Evolutionary conservation across 2,113 vertebrate genomes (phyloP), one percentile per base, ranked within the genome.

Genomic region (Thalassoma bifasciatum): DNA sequence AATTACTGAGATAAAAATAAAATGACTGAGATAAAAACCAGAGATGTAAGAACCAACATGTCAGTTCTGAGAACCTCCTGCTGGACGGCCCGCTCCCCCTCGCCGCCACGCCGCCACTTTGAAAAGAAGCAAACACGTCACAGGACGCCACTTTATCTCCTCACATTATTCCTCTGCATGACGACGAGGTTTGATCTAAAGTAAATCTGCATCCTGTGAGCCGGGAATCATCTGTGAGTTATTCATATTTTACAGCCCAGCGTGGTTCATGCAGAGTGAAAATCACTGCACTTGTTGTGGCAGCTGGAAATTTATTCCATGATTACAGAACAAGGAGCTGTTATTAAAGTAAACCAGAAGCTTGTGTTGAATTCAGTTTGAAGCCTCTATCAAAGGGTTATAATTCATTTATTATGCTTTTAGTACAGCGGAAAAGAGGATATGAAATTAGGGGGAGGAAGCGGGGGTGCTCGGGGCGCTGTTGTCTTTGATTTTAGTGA

Each of bases 361-460:
- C 75, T 60, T 54, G 66, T 54, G 56, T 62, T 76, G 49, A 72
- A 90, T 88, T 88, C 65, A 53, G 71, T 86, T 86, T 90, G 85
- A 89, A 89, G 85, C 60, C 13, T 21, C 53, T 75, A 84, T 91
- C 60, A 77, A 85, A 80, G 81, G 50, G 34, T 66, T 72, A 57
- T 81, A 17, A 76, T 69, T 86, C 11, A 88, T 90, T 87, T 81
- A 83, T 65, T 59, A 79, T 65, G 76, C 72, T 80, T 83, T 76
- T 68, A 26, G 52, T 65, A 60, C 58, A 24, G 58, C 58, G 44
- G 34, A 75, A 67, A 66, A 56, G 34, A 67, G 34, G 22, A 60
- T 47, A 38, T 24, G 42, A 61, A 60, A 16, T 11, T 7, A 14
- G 36, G 44, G 66, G 64, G 56, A 68, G 26, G 17, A 49, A 42